Evolutionary conservation across 2,888 invertebrate species (phyloP).

Genomic region (Teinopalpus imperialis): DNA sequence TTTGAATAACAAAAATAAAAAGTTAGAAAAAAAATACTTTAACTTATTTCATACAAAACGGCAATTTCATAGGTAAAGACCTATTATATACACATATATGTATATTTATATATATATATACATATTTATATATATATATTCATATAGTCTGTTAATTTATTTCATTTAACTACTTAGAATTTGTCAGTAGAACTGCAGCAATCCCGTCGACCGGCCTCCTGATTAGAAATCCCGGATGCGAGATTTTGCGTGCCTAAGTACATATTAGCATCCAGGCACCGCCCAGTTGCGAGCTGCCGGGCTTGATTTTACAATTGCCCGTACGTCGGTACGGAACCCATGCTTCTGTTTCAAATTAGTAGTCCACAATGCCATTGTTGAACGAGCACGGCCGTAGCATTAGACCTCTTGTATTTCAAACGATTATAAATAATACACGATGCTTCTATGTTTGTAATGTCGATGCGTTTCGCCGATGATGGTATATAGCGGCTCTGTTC

Average conservation of each 20-base stretch:
- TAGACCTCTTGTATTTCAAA: conserved; percentile 20
- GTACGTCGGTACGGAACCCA: conserved; percentile 32
- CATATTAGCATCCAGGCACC: conserved; percentile 37
- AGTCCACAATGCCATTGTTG: conserved; percentile 25
- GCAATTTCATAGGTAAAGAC: no score
- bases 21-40: no score
- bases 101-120: no score
- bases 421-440: conserved; percentile 17
- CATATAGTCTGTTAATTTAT: no score
- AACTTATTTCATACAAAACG: no score
- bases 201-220: conserved; percentile 29
- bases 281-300: conserved; percentile 32
- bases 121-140: no score
- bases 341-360: conserved; percentile 40
- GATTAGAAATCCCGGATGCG: conserved; percentile 39
- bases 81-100: no score
- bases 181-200: no score
- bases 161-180: no score
- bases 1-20: no score
- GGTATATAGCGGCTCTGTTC: no score
- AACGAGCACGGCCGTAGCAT: conserved; percentile 14
- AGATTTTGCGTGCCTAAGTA: conserved; percentile 35
- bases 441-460: not conserved
- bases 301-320: conserved; percentile 34
- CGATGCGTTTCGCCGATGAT: not conserved